Base-by-base conservation (phyloP, 1,140 invertebrate genomes). In the Drosophila triauraria region DNA sequence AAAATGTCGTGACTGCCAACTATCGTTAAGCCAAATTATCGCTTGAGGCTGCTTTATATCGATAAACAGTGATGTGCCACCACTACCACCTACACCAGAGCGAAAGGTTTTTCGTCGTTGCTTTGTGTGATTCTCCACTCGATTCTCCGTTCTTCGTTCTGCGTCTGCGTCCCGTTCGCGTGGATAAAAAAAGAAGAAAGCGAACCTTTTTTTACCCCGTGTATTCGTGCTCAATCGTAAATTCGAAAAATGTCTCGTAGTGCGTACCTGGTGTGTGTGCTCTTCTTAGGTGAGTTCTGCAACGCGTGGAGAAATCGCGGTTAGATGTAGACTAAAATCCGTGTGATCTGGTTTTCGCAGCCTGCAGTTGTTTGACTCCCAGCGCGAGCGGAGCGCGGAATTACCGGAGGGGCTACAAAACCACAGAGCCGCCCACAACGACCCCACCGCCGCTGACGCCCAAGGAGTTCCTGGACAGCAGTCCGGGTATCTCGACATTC, bases 401-500 rank as follows among this genome's bases (percentile, higher is more conserved):
- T 62, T 65, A 54, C 30, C 47, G 68, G 20, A 54, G 51, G 46
- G 58, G 60, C 23, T 77, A 77, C 43, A 62, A 61, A 27, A 75
- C 83, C 47, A 75, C 75, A 38, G 71, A 75, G 8, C 53, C 83
- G 27, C 57, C 80, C 43, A 65, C 78, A 6, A 75, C 82, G 1
- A 75, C 77, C n/a, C 54, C 80, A 35, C 71, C 80, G 15, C 82
- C 85, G 7, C 75, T 68, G 56, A 92, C 90, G 30, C 74, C 86
- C 25, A 91, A 93, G 80, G 93, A 94, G 20, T 83, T 93, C 40
- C 79, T 92, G 54, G 91, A 91, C 43, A 86, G 80, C 32, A 82
- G 80, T 23, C 74, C 91, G 2, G 93, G 94, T 4, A 88, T 95
- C 15, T 95, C 94, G 3, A 95, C 95, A 3, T 95, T 95, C 93